Evolutionary conservation across 1,140 invertebrate genomes (phyloP), one percentile per base, ranked within the genome.

Genomic region (Drosophila asahinai): DNA sequence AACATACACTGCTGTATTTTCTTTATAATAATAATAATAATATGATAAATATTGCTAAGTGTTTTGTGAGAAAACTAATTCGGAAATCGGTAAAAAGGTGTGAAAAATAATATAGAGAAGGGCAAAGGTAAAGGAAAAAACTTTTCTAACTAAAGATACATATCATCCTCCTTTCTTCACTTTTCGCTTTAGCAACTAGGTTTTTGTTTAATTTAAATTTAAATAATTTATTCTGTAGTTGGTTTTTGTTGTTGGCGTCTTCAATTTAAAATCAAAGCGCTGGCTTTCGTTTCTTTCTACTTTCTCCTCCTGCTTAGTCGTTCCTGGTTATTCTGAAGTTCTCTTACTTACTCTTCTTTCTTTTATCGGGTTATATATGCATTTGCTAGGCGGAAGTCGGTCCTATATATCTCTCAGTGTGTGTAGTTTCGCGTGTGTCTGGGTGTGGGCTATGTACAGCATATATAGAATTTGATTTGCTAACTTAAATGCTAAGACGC

Each of bases 241-340:
- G 55, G 5, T 52, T 17, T 81, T 19, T 81, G 27, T 25, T 62
- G 2, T 33, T 64, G 79, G 77, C 68, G 60, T 73, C 75, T 84
- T 90, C 54, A 89, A 89, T 89, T 89, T 89, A 55, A 55, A 89
- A 89, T 89, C 73, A 89, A 90, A 87, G 80, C 58, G 68, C 76
- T 55, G 55, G 68, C 68, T 64, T 61, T 73, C 61, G 19, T 64
- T 49, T 19, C 30, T 55, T 49, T 19, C 30, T 55, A 47, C 47
- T 59, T 45, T 70, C 11, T 48, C 6, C 27, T 27, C n/a, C 22
- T 77, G 17, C 65, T 36, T 43, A 27, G 30, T 19, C 19, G 19
- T 38, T 75, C 47, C 54, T 38, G 47, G 72, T 33, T 77, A 70
- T 58, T 87, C 62, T 74, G 45, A 73, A 70, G 45, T 63, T 68